Percentiles rank a stretch among this genome's conserved stretches.
Conservation (phyloP, 2,797 vertebrate species). For the Cheirogaleus major region DNA sequence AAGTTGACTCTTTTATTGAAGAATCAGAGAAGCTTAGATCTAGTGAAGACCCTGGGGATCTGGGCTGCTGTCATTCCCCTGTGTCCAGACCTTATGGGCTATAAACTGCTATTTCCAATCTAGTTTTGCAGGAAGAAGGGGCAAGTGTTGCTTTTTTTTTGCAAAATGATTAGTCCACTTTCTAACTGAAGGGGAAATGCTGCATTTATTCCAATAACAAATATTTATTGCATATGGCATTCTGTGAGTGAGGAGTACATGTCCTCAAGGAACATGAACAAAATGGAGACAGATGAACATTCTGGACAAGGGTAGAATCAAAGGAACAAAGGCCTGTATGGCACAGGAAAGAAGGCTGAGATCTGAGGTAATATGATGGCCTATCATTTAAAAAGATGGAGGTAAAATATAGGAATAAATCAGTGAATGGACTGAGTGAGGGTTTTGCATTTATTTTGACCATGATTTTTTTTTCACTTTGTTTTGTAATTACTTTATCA, state of each 20-base stretch:
- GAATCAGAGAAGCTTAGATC: not conserved
- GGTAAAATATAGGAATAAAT: not conserved
- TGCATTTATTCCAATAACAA: not conserved
- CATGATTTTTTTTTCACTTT: not conserved
- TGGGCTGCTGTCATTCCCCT: not conserved
- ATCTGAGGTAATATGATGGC: not conserved
- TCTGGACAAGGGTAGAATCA: not conserved
- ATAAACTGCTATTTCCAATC: not conserved
- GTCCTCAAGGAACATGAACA: not conserved
- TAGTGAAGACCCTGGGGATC: not conserved
- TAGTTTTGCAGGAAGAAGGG: not conserved
- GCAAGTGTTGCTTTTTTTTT: not conserved
- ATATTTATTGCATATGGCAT: not conserved
- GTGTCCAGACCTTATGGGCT: not conserved
- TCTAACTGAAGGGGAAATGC: not conserved
- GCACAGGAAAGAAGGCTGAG: not conserved
- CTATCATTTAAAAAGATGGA: not conserved
- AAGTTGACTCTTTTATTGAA: not conserved
- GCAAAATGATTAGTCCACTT: not conserved
- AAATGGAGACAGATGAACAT: not conserved
- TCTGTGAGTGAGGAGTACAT: not conserved
- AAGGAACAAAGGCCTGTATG: not conserved
- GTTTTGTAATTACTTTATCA: not conserved
- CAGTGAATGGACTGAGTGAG: not conserved
- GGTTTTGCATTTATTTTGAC: not conserved